A percentile compares a stretch with the other conserved stretches of the same genome.
These are phyloP conservation scores for Alcis repandata DNA, from an alignment of 2,888 invertebrate genomes.

Conservation along the genomic window DNA sequence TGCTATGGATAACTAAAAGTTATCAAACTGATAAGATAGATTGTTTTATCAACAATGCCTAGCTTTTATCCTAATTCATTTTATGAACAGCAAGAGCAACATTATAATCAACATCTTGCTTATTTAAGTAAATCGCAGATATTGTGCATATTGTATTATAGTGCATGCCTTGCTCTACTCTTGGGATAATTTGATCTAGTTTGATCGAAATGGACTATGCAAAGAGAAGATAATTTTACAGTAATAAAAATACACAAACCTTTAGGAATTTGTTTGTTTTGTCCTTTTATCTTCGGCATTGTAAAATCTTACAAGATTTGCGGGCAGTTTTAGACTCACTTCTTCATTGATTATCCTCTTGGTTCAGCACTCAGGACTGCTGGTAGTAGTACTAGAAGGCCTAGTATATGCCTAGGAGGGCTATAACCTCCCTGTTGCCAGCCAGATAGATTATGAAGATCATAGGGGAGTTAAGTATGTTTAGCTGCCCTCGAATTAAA, in stretches of 20 bases:
- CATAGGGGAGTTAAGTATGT: too few relatives aligned
- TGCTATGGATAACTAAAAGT: too few relatives aligned
- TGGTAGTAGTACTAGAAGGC: not conserved
- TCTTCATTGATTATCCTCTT: not conserved
- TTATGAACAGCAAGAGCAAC: too few relatives aligned
- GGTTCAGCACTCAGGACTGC: not conserved
- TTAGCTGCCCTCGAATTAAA: too few relatives aligned
- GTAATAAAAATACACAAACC: slow-evolving; percentile 45
- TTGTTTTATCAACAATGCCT: too few relatives aligned
- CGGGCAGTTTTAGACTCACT: not conserved
- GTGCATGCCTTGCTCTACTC: not conserved
- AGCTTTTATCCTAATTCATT: too few relatives aligned
- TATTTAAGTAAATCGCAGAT: too few relatives aligned
- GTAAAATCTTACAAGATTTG: slow-evolving; percentile 14
- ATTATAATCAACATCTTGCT: too few relatives aligned
- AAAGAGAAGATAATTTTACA: not conserved
- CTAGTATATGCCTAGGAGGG: not conserved
- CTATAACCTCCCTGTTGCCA: not conserved
- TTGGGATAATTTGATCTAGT: not conserved
- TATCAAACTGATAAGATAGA: too few relatives aligned
- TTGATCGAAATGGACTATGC: not conserved
- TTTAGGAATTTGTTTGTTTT: slow-evolving; percentile 55
- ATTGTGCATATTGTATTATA: too few relatives aligned
- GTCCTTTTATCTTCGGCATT: slow-evolving; percentile 68
- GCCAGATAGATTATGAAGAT: too few relatives aligned